Conservation (phyloP, 2,888 invertebrate genomes). For the Galeruca laticollis region DNA sequence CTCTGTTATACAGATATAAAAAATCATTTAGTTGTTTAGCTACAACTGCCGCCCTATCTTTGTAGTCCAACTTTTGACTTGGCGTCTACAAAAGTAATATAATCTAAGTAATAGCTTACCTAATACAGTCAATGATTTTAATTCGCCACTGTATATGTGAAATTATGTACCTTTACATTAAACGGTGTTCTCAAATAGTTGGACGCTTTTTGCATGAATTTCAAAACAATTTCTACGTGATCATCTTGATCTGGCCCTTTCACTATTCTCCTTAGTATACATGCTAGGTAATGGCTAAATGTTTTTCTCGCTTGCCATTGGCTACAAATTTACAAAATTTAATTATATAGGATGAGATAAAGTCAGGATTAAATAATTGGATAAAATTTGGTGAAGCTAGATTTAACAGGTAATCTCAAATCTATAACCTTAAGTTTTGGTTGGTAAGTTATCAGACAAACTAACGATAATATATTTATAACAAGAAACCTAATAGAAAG, state of each 20-base stretch:
- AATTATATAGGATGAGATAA: too few relatives aligned
- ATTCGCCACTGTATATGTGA: background rate
- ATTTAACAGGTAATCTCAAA: too few relatives aligned
- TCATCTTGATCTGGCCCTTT: conserved; percentile 70
- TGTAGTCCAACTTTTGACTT: conserved; percentile 79
- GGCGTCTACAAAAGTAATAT: conserved; percentile 72
- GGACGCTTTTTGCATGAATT: conserved; percentile 82
- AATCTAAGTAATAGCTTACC: too few relatives aligned
- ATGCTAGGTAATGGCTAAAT: conserved; percentile 82
- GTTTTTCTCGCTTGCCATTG: conserved; percentile 80
- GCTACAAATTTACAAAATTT: conserved; percentile 62
- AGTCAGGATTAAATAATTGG: too few relatives aligned
- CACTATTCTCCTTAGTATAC: conserved; percentile 78
- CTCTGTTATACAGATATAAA: conserved; percentile 84
- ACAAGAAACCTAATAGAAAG: too few relatives aligned
- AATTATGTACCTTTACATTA: conserved; percentile 69
- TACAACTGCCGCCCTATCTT: conserved; percentile 85
- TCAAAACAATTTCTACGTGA: conserved; percentile 77
- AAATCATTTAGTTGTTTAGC: conserved; percentile 89
- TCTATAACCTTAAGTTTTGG: too few relatives aligned
- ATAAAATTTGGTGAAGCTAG: too few relatives aligned
- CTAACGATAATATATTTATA: too few relatives aligned
- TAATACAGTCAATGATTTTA: background rate
- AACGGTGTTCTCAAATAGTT: conserved; percentile 79
- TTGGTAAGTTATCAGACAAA: too few relatives aligned